Base-by-base conservation (phyloP, 1,140 invertebrate species). In the Ooceraea biroi region DNA sequence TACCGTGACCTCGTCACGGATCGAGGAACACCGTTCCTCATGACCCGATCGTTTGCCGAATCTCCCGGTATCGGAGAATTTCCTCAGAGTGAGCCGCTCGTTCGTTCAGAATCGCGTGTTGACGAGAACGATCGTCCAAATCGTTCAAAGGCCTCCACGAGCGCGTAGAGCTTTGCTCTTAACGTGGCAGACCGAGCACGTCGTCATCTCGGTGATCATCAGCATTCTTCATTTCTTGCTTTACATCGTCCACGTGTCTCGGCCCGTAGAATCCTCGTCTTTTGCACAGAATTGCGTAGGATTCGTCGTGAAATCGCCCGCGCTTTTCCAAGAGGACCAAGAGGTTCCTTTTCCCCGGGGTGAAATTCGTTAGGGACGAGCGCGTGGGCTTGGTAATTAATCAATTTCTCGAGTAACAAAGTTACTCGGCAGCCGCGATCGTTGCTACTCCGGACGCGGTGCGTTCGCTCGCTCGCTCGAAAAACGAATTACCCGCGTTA, bases 401-500 rank as follows among this genome's bases (percentile, higher is more conserved):
- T 48, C 44, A 76, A 58, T 66, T 58, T 30, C 82, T 1, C 17
- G 7, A 22, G 14, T 69, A 76, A 84, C 41, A 30, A 84, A 78
- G 44, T 84, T 61, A 46, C 7, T 58, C 50, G 8, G 30, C 17
- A 7, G 36, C 36, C n/a, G n/a, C n/a, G n/a, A 36, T 36, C 36
- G 36, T 36, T 7, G 36, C 36, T 36, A n/a, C n/a, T n/a, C n/a
- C n/a, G 36, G 36, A 36, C 69, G 7, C 14, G 55, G n/a, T 27
- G 12, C 57, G 27, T 36, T 25, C 27, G 14, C n/a, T 30, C 65
- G 12, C 46, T 41, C 48, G 30, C 17, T 41, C 10, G 14, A 57
- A 71, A 69, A 80, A 22, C 25, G 57, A 80, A 80, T 80, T 80
- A 80, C 3, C n/a, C 14, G 3, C 17, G 52, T n/a, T 69, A 80